A percentile compares a stretch with the other conserved stretches of the same genome.
Conservation (phyloP, 2,888 invertebrate species). For the Microdon myrmicae region DNA sequence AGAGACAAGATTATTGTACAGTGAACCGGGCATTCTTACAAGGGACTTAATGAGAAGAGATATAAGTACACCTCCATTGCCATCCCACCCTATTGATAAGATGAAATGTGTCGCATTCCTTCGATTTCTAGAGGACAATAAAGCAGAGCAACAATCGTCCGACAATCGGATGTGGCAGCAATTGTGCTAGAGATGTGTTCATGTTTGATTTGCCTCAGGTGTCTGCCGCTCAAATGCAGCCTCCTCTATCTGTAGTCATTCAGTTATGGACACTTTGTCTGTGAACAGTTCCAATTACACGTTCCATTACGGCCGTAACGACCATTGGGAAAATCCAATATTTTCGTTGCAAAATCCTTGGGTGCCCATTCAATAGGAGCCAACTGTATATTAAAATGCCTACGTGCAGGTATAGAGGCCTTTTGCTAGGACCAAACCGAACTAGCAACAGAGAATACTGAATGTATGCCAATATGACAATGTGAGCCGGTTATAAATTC, state of each 20-base stretch:
- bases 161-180: constrained; percentile 36
- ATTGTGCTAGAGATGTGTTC: constrained; percentile 35
- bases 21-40: too few species aligned
- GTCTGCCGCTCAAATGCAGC: constrained; percentile 23
- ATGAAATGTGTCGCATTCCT: too few species aligned
- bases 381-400: constrained; percentile 24
- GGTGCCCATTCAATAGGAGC: constrained; percentile 24
- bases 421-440: too few species aligned
- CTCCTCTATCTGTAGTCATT: constrained; percentile 16
- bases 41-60: too few species aligned
- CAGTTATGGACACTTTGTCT: constrained; percentile 43
- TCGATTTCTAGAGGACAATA: too few species aligned
- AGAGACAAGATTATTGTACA: too few species aligned
- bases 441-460: too few species aligned
- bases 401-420: too few species aligned
- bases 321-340: constrained; percentile 45
- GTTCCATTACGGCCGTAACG: constrained; percentile 41
- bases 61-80: too few species aligned
- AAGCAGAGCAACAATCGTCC: too few species aligned
- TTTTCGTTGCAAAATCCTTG: constrained; percentile 40
- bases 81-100: too few species aligned
- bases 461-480: constrained; percentile 36
- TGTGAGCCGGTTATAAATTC: constrained; percentile 35
- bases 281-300: constrained; percentile 47
- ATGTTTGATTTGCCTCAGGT: constrained; percentile 42